phyloP scores from a whole-genome alignment of 35 echinoderm and acorn worm species.

The Ptychodera flava region DNA sequence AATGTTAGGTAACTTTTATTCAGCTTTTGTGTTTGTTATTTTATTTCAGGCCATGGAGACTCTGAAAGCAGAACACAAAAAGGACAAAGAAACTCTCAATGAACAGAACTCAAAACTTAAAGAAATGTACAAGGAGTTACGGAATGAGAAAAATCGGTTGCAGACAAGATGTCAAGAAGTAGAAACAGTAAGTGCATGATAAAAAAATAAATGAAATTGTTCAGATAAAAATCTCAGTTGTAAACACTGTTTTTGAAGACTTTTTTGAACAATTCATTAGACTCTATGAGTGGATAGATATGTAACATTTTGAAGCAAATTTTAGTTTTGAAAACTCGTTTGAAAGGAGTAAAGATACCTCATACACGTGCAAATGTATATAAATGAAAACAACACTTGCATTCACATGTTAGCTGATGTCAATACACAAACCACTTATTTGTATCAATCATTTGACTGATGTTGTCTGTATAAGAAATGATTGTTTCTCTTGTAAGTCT shows the following conservation, averaged over 20 bases:
- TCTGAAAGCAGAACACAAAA: slow-evolving; percentile 54
- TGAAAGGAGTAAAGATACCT: too few relatives aligned
- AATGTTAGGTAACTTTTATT: too few relatives aligned
- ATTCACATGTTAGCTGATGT: too few relatives aligned
- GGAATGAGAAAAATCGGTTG: slow-evolving; percentile 59
- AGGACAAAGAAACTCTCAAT: slow-evolving; percentile 54
- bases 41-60: slow-evolving; percentile 65
- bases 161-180: slow-evolving; percentile 69
- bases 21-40: too few relatives aligned
- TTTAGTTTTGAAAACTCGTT: too few relatives aligned
- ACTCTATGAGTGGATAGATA: too few relatives aligned
- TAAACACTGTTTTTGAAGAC: not conserved
- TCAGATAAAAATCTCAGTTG: not conserved
- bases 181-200: slow-evolving; percentile 68
- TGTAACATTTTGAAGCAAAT: too few relatives aligned
- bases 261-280: too few relatives aligned
- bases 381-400: too few relatives aligned
- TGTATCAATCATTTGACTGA: not conserved
- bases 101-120: slow-evolving; percentile 62
- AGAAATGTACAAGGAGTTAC: slow-evolving; percentile 55
- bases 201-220: not conserved
- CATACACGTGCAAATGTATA: too few relatives aligned
- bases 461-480: not conserved
- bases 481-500: too few relatives aligned
- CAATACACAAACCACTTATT: too few relatives aligned